Percentiles rank a stretch among this genome's conserved stretches.
Conservation (phyloP, 2,797 vertebrate species). For the Propithecus perrieri region DNA sequence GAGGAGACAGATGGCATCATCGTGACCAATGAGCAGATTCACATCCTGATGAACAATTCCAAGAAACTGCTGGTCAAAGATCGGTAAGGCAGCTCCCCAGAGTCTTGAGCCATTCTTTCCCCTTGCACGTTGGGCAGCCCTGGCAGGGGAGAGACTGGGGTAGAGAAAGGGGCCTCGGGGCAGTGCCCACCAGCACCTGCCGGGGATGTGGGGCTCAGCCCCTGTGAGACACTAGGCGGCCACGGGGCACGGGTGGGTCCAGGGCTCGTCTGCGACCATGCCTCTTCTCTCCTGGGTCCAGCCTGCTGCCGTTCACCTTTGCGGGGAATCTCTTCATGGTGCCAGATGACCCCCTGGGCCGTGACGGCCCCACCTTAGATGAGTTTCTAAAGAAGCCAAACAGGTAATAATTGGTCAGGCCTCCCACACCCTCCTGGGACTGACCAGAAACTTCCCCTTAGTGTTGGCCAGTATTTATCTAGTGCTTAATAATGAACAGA, state of each 20-base stretch:
- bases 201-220: background rate
- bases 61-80: conserved; percentile 89
- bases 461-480: background rate
- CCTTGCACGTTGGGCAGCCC: background rate
- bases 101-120: background rate
- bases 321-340: conserved; percentile 95
- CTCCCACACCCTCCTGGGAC: background rate
- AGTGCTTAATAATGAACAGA: background rate
- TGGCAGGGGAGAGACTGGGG: background rate
- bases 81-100: conserved; percentile 84
- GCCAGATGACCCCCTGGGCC: conserved; percentile 93
- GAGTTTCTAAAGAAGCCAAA: conserved; percentile 89
- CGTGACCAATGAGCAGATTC: conserved; percentile 94
- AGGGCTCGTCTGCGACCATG: background rate
- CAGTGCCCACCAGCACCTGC: background rate
- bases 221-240: background rate
- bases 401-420: conserved; percentile 82
- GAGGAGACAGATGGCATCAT: conserved; percentile 91
- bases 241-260: background rate
- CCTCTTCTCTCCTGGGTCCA: conserved; percentile 66
- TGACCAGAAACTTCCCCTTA: background rate
- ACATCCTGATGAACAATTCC: conserved; percentile 90
- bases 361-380: conserved; percentile 91
- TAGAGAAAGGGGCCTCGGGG: background rate
- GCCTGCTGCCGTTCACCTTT: conserved; percentile 94